These are phyloP conservation scores for Ochotona curzoniae DNA, from an alignment of 2,113 vertebrate species.

Conservation along the genomic window DNA sequence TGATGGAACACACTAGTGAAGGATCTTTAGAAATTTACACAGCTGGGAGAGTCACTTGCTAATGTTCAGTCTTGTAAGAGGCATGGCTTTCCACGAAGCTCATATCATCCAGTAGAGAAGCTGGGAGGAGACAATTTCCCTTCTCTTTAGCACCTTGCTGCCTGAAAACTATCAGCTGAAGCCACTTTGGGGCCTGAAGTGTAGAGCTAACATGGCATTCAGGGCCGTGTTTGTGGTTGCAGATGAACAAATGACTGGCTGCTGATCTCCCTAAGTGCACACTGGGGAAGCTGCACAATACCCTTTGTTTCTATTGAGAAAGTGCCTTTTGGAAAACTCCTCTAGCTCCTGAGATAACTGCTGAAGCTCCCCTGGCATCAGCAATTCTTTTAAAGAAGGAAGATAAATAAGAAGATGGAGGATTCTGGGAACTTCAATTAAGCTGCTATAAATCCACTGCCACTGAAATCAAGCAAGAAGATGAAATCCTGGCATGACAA, in stretches of 20 bases:
- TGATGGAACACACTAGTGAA: background rate
- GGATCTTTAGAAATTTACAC: background rate
- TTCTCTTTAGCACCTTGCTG: background rate
- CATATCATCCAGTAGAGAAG: background rate
- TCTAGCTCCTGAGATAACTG: background rate
- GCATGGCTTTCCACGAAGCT: background rate
- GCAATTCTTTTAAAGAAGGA: constrained; percentile 21
- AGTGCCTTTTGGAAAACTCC: constrained; percentile 22
- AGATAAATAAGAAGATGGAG: background rate
- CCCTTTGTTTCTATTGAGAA: background rate
- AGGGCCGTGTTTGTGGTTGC: background rate
- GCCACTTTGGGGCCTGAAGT: background rate
- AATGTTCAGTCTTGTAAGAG: background rate
- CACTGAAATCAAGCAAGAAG: constrained; percentile 5
- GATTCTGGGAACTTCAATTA: background rate
- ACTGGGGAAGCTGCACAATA: background rate
- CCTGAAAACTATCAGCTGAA: background rate
- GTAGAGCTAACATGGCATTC: background rate
- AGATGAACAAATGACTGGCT: background rate
- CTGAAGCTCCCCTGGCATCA: background rate
- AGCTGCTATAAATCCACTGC: background rate
- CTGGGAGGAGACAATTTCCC: background rate
- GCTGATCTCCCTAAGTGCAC: background rate
- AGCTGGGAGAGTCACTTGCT: background rate
- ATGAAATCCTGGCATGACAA: constrained; percentile 1